Evolutionary conservation across 1,140 invertebrate species (phyloP).

Genomic region (Apis mellifera): DNA sequence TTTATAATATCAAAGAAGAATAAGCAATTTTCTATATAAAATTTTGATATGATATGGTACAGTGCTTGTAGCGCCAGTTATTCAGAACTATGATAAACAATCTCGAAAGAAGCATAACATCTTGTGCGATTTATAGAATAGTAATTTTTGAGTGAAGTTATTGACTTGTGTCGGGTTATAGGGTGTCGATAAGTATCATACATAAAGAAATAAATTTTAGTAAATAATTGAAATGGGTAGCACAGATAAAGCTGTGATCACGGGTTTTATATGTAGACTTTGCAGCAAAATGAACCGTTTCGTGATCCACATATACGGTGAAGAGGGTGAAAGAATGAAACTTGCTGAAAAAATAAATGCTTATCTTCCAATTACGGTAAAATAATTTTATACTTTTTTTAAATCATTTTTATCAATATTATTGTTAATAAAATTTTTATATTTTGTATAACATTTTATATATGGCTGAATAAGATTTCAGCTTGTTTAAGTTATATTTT

Average conservation of each 20-base stretch:
- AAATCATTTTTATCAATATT: neutral
- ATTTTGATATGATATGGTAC: conserved; percentile 14
- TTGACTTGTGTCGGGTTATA: conserved; percentile 19
- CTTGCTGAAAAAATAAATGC: conserved; percentile 89
- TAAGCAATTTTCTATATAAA: neutral
- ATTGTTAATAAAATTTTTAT: conserved; percentile 1
- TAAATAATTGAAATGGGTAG: conserved; percentile 83
- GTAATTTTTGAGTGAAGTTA: conserved; percentile 24
- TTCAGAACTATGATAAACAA: conserved; percentile 56
- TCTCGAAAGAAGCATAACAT: conserved; percentile 42
- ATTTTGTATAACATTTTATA: neutral
- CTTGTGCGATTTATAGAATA: conserved; percentile 35
- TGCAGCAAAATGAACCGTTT: conserved; percentile 91
- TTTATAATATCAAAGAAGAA: neutral
- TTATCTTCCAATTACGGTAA: conserved; percentile 88
- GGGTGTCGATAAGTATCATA: conserved; percentile 24
- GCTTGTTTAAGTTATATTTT: neutral
- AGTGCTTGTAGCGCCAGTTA: conserved; percentile 50
- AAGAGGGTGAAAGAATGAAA: conserved; percentile 87
- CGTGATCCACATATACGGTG: conserved; percentile 89
- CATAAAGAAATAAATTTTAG: conserved; percentile 2
- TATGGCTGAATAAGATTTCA: conserved; percentile 14
- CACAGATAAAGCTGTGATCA: conserved; percentile 88
- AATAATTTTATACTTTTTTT: conserved; percentile 22
- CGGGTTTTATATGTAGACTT: conserved; percentile 89